These are phyloP conservation scores for Dryobota labecula DNA, from an alignment of 2,888 invertebrate genomes.

Conservation along the genomic window DNA sequence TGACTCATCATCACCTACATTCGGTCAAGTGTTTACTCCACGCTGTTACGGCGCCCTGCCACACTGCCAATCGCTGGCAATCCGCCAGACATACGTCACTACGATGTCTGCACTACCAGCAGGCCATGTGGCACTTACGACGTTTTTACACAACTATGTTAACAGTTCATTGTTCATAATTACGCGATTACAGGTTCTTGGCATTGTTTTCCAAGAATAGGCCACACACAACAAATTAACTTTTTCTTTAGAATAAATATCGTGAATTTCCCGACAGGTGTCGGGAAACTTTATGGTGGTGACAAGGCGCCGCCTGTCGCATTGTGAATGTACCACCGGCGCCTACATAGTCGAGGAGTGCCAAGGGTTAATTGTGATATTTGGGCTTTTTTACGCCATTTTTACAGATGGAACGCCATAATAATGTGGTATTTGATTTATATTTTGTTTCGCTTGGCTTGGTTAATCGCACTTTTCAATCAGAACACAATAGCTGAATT, in stretches of 20 bases:
- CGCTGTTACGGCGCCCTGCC: slow-evolving; percentile 44
- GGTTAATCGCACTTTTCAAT: background rate
- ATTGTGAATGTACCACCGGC: slow-evolving; percentile 34
- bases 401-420: slow-evolving; percentile 1
- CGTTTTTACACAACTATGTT: slow-evolving; percentile 32
- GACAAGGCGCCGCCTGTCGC: slow-evolving; percentile 40
- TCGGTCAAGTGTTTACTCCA: slow-evolving; percentile 44
- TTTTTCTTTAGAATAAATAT: background rate
- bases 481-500: too few species aligned
- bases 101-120: slow-evolving; percentile 19
- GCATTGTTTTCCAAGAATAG: slow-evolving; percentile 39
- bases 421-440: background rate
- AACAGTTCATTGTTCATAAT: slow-evolving; percentile 55
- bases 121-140: slow-evolving; percentile 38
- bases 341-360: slow-evolving; percentile 33
- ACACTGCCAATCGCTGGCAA: slow-evolving; percentile 49
- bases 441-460: background rate
- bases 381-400: slow-evolving; percentile 16
- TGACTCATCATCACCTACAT: slow-evolving; percentile 53
- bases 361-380: slow-evolving; percentile 36
- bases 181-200: slow-evolving; percentile 45
- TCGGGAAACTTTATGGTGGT: background rate
- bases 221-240: slow-evolving; percentile 1
- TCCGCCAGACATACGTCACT: slow-evolving; percentile 57
- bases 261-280: slow-evolving; percentile 15